A percentile compares a stretch with the other conserved stretches of the same genome.
Conservation (phyloP, 35 echinoderm and acorn worm genomes). For the Acanthaster planci region DNA sequence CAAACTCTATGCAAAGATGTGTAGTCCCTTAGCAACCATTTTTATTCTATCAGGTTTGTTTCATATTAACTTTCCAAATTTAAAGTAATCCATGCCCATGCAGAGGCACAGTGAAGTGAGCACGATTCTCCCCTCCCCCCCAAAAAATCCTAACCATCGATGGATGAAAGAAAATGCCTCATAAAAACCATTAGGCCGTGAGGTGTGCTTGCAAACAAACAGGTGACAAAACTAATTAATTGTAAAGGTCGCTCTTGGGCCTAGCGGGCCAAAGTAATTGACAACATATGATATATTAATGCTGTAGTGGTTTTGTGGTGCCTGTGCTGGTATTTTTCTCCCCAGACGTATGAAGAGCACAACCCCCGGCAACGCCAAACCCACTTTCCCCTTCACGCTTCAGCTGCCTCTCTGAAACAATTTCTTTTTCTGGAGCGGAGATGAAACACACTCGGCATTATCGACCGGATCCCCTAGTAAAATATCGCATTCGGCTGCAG, state of each 20-base stretch:
- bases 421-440: neutral
- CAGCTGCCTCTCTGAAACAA: neutral
- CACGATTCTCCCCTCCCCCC: too few relatives aligned
- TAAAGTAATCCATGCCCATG: too few relatives aligned
- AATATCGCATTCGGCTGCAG: too few relatives aligned
- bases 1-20: too few relatives aligned
- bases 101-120: too few relatives aligned
- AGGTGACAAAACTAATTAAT: slow-evolving; percentile 31
- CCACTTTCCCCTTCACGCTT: neutral
- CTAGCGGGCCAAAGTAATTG: neutral
- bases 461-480: neutral
- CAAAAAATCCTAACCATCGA: too few relatives aligned
- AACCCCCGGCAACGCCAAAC: too few relatives aligned
- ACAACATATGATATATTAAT: neutral
- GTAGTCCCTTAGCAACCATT: too few relatives aligned
- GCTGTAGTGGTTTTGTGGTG: neutral
- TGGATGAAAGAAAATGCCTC: too few relatives aligned
- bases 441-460: neutral
- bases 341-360: too few relatives aligned
- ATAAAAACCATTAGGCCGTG: neutral
- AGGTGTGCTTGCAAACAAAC: neutral
- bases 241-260: neutral
- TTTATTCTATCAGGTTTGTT: too few relatives aligned
- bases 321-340: neutral
- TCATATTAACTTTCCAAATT: too few relatives aligned